Percentiles rank a stretch among this genome's conserved stretches.
Evolutionary conservation across 1,140 invertebrate genomes (phyloP).

Genomic region (Halesus radiatus): DNA sequence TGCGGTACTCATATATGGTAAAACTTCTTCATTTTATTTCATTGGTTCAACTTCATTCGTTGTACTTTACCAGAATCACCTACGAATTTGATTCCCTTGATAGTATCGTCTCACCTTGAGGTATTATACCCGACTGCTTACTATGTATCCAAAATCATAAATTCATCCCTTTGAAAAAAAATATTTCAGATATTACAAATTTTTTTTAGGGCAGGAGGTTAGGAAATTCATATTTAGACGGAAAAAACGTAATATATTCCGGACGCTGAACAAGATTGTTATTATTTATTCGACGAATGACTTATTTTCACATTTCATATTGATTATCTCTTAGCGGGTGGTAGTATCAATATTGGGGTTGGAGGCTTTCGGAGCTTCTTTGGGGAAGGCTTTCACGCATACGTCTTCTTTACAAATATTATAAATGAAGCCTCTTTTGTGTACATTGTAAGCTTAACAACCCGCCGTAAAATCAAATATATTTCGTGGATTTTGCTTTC

Average conservation of each 20-base stretch:
- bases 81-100: too few species aligned
- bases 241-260: background rate
- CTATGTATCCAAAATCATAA: too few species aligned
- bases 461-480: background rate
- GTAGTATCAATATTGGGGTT: background rate
- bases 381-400: background rate
- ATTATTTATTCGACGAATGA: background rate
- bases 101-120: too few species aligned
- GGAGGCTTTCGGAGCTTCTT: background rate
- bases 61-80: too few species aligned
- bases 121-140: too few species aligned
- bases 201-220: too few species aligned
- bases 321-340: background rate
- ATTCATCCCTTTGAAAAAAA: too few species aligned
- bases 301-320: background rate
- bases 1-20: too few species aligned
- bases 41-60: too few species aligned
- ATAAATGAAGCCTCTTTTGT: slow-evolving; percentile 14
- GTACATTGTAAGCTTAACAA: background rate
- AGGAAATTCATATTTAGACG: background rate
- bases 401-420: slow-evolving; percentile 28
- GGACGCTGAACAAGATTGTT: too few species aligned
- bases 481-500: background rate
- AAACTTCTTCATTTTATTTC: too few species aligned
- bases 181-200: too few species aligned